These are phyloP conservation scores for Zeugodacus cucurbitae DNA, from an alignment of 1,140 invertebrate genomes.

Conservation along the genomic window DNA sequence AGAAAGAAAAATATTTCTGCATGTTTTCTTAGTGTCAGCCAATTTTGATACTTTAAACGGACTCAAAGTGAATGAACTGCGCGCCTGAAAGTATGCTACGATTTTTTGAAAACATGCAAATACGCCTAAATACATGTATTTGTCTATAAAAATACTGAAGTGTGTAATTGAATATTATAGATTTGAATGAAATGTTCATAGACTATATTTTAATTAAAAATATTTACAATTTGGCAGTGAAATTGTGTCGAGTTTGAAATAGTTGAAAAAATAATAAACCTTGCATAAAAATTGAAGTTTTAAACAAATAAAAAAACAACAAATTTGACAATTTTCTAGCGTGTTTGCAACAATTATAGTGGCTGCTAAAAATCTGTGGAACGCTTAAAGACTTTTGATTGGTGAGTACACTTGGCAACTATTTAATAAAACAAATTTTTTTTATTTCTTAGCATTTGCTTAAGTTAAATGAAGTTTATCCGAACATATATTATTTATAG, in stretches of 20 bases:
- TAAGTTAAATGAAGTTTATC: no score
- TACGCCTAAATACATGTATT: no score
- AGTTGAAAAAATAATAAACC: no score
- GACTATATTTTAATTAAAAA: not conserved
- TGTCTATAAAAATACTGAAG: not conserved
- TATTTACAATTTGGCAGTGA: not conserved
- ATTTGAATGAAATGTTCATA: not conserved
- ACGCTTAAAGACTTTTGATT: not conserved
- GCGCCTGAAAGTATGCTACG: constrained; percentile 29
- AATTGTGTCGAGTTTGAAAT: not conserved
- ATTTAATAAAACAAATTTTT: no score
- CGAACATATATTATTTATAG: not conserved
- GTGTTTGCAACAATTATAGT: not conserved
- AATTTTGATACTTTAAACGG: not conserved
- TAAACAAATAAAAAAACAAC: not conserved
- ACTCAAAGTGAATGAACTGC: not conserved
- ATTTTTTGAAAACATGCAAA: not conserved
- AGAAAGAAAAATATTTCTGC: not conserved
- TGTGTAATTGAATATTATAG: not conserved
- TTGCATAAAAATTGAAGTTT: no score
- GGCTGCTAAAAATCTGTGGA: not conserved
- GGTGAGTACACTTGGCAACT: not conserved
- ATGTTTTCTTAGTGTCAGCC: not conserved
- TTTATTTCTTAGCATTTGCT: no score
- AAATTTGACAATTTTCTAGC: not conserved